These are phyloP conservation scores for Helicolenus hilgendorfi DNA, from an alignment of 2,797 vertebrate species.

Conservation along the genomic window DNA sequence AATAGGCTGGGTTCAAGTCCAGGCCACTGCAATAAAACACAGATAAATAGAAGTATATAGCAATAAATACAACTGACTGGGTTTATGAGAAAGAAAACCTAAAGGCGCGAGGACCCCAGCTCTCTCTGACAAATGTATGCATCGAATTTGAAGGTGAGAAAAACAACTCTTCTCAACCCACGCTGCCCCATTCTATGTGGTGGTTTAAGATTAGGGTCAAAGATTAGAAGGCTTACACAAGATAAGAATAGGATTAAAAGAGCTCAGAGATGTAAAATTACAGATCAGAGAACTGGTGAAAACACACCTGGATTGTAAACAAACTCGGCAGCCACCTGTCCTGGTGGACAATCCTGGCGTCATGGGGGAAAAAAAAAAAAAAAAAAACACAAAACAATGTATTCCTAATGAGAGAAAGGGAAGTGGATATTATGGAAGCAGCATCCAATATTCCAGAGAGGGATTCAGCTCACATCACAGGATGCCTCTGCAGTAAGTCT, in stretches of 20 bases:
- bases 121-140: constrained; percentile 62
- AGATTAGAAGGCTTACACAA: constrained; percentile 89
- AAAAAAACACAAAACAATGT: constrained; percentile 51
- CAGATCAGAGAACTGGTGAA: constrained; percentile 85
- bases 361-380: neutral
- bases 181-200: constrained; percentile 72
- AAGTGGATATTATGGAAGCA: constrained; percentile 74
- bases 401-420: constrained; percentile 66
- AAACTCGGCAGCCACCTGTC: constrained; percentile 79
- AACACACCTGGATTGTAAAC: constrained; percentile 86
- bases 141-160: constrained; percentile 74
- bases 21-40: constrained; percentile 73
- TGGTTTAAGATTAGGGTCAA: constrained; percentile 91
- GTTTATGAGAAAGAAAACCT: constrained; percentile 35
- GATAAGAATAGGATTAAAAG: constrained; percentile 91
- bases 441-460: constrained; percentile 85
- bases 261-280: constrained; percentile 91
- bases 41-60: constrained; percentile 74
- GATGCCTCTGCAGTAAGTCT: constrained; percentile 85
- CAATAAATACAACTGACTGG: constrained; percentile 46
- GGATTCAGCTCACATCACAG: constrained; percentile 85
- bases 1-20: constrained; percentile 75
- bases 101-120: constrained; percentile 38
- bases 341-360: constrained; percentile 59
- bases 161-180: constrained; percentile 77